These are phyloP conservation scores for Rhynchotus rufescens DNA, from an alignment of 2,797 vertebrate genomes.

Conservation along the genomic window DNA sequence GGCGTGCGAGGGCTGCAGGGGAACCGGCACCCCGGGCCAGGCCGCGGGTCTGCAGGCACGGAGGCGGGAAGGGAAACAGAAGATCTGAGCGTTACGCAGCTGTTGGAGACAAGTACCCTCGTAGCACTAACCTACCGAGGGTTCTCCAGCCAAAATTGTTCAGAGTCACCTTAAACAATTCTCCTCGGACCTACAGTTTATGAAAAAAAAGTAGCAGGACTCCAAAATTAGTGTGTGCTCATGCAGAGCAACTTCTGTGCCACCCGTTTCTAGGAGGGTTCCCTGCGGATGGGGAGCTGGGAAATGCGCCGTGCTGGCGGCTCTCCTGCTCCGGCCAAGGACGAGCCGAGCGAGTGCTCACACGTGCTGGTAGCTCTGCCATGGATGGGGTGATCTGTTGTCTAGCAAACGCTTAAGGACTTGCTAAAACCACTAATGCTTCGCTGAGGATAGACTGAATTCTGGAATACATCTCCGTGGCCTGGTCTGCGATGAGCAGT, in stretches of 20 bases:
- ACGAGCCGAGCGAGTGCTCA: background rate
- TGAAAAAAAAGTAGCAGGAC: background rate
- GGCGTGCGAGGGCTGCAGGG: background rate
- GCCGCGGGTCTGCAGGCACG: rapidly evolving
- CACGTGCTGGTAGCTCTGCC: background rate
- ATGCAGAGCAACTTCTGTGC: background rate
- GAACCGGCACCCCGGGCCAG: rapidly evolving
- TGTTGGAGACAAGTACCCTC: background rate
- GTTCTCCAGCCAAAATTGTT: background rate
- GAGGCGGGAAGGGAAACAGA: rapidly evolving
- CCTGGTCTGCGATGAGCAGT: background rate
- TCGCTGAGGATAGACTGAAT: background rate
- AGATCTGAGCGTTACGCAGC: rapidly evolving
- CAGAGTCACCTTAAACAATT: background rate
- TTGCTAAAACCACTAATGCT: background rate
- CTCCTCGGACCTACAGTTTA: background rate
- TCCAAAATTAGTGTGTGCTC: background rate
- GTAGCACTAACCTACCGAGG: background rate
- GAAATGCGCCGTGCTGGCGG: background rate
- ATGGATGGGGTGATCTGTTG: background rate
- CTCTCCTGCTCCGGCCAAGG: rapidly evolving
- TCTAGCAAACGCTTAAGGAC: background rate
- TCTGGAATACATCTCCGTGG: background rate
- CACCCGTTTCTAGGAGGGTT: rapidly evolving
- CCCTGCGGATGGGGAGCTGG: background rate